Conservation (phyloP, 2,797 vertebrate species). For the Schizothorax lantsangensis region DNA sequence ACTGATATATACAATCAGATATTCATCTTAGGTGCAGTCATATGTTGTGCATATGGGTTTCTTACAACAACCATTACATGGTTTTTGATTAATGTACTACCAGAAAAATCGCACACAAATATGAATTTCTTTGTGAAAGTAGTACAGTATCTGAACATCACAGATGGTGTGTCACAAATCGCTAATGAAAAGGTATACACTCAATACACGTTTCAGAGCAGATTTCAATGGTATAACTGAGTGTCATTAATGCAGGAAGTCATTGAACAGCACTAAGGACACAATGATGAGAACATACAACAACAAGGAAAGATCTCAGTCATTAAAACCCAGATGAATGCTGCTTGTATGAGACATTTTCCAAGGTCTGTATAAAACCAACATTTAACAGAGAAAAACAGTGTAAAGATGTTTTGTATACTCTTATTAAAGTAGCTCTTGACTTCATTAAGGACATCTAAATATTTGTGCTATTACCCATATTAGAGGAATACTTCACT, state of each 20-base stretch:
- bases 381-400: neutral
- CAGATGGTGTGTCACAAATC: slow-evolving; percentile 43
- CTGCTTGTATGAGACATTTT: slow-evolving; percentile 5
- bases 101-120: neutral
- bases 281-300: slow-evolving; percentile 32
- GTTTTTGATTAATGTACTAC: neutral
- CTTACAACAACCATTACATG: neutral
- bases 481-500: neutral
- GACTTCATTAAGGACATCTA: neutral
- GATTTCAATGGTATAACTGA: slow-evolving; percentile 30
- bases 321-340: slow-evolving; percentile 13
- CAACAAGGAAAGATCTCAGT: neutral
- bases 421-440: neutral
- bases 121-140: slow-evolving; percentile 18
- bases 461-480: neutral
- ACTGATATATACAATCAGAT: neutral
- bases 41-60: neutral
- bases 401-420: neutral
- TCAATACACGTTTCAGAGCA: slow-evolving; percentile 18
- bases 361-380: slow-evolving; percentile 14
- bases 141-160: neutral
- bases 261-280: slow-evolving; percentile 27
- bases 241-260: slow-evolving; percentile 18
- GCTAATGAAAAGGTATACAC: slow-evolving; percentile 23
- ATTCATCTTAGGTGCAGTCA: neutral